Base-by-base conservation (phyloP, 1,140 invertebrate genomes). In the Sarcophaga peregrina region DNA sequence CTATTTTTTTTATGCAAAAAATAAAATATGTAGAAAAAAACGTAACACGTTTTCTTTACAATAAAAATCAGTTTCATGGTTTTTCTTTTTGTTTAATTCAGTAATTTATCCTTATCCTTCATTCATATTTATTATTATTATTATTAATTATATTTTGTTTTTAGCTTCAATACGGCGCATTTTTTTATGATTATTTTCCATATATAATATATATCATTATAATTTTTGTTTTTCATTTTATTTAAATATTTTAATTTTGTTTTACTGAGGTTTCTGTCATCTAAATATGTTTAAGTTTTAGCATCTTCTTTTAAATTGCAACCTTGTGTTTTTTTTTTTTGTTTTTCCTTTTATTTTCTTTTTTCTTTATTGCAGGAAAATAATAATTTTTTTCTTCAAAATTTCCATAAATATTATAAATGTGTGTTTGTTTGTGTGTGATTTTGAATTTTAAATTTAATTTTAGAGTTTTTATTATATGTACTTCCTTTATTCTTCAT, bases 201-300 rank as follows among this genome's bases (percentile, higher is more conserved):
- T 76, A 76, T 76, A 48, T 76, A 76, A 47, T 76, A 20, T 76
- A 20, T 80, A 58, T 58, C n/a, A 48, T 17, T 47, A 76, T 47
- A 76, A n/a, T 76, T 94, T 93, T 93, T 75, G 52, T 84, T 82
- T 85, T 87, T 88, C 87, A 86, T 86, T 86, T 25, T 72, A 72
- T 50, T 78, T 78, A 68, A 68, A 68, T 68, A 68, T 85, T 62
- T 80, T 84, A 85, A 86, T 87, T 88, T 87, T 87, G 87, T 86
- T 25, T 50, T 78, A 20, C 91, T 93, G 91, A 91, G 92, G 93
- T 93, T 93, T 85, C 85, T 80, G 37, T 78, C 74, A 50, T 78
- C 75, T 78, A 78, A 78, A 78, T 78, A 78, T 78, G 75, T 78
- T 50, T 78, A 78, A 20, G 75, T 50, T 50, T 78, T 86, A 88